Evolutionary conservation across 2,113 vertebrate species (phyloP).

Genomic region (Notechis scutatus): DNA sequence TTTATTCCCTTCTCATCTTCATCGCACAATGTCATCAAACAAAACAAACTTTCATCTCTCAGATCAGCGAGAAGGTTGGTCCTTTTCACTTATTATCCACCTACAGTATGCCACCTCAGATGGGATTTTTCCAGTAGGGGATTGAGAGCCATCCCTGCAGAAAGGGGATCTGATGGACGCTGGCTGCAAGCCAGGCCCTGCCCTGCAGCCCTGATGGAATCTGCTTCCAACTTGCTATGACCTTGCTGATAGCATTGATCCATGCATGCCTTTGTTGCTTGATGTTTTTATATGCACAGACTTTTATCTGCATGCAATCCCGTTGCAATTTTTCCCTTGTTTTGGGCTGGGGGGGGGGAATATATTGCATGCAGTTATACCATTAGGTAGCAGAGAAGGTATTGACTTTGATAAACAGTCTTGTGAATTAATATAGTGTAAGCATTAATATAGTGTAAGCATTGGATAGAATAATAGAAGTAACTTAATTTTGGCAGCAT

Average conservation of each 20-base stretch:
- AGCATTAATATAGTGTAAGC: not conserved
- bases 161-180: slow-evolving; percentile 57
- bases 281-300: slow-evolving; percentile 44
- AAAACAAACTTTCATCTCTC: slow-evolving; percentile 93
- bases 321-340: not conserved
- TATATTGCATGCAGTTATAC: slow-evolving; percentile 57
- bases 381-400: not conserved
- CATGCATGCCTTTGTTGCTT: slow-evolving; percentile 61
- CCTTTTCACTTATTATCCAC: slow-evolving; percentile 87
- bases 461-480: not conserved
- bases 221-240: slow-evolving; percentile 62
- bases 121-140: slow-evolving; percentile 78
- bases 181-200: slow-evolving; percentile 65
- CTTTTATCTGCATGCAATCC: slow-evolving; percentile 52
- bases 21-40: slow-evolving; percentile 92
- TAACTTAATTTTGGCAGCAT: not conserved
- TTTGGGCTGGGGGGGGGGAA: not conserved
- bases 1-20: slow-evolving; percentile 89
- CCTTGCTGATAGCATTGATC: slow-evolving; percentile 56
- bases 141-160: slow-evolving; percentile 68
- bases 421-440: not conserved
- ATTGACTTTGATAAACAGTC: slow-evolving; percentile 22
- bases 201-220: slow-evolving; percentile 53
- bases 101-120: slow-evolving; percentile 78
- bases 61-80: slow-evolving; percentile 99